Percentiles rank a stretch among this genome's conserved stretches.
phyloP scores from a whole-genome alignment of 2,113 vertebrate species.

The Microtus richardsoni region DNA sequence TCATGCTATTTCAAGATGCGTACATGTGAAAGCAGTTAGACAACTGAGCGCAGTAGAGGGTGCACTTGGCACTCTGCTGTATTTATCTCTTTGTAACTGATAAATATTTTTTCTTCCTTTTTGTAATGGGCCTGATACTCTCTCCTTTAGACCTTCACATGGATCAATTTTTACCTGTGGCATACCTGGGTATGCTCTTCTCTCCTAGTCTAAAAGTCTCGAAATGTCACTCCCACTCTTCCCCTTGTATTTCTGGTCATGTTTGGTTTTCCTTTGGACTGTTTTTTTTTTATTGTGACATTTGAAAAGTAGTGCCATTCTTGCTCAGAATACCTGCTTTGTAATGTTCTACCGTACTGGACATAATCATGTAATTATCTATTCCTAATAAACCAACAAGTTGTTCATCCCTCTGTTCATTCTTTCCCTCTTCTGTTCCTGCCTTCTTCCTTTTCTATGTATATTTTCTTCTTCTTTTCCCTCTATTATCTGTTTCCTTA shows the following conservation, averaged over 20 bases:
- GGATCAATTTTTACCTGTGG: neutral
- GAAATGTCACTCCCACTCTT: neutral
- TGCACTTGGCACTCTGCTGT: too few species aligned
- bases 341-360: neutral
- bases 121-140: neutral
- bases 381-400: neutral
- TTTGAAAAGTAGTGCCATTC: neutral
- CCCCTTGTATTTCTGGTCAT: slow-evolving; percentile 47
- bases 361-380: neutral
- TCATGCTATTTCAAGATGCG: neutral
- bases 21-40: neutral
- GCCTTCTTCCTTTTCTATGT: too few species aligned
- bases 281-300: neutral
- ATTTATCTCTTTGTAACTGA: neutral
- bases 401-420: neutral
- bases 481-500: neutral
- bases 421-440: accelerated
- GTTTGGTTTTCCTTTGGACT: slow-evolving; percentile 45
- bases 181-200: neutral
- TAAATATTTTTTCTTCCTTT: neutral
- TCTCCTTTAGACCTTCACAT: accelerated
- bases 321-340: neutral
- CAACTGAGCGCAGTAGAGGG: accelerated
- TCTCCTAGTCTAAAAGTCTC: neutral
- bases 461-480: neutral